Percentiles rank a stretch among this genome's conserved stretches.
Evolutionary conservation across 92 coral and sea anemone genomes (phyloP).

Genomic region (Phymanthus crucifer): DNA sequence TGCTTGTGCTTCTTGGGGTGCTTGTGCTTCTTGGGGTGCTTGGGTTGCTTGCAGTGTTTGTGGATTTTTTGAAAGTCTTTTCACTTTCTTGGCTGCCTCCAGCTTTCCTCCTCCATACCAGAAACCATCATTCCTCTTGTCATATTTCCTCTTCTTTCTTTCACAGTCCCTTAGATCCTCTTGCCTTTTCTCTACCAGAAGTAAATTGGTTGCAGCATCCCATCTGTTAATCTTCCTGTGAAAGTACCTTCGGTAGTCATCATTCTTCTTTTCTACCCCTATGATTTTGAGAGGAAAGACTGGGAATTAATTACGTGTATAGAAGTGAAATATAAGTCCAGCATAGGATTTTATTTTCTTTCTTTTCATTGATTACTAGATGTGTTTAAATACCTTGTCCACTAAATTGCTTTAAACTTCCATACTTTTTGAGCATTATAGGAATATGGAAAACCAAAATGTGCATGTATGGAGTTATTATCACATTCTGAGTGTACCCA

Average conservation of each 20-base stretch:
- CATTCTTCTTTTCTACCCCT: slow-evolving; percentile 37
- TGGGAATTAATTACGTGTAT: no score
- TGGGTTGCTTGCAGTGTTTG: neutral
- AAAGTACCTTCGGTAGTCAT: slow-evolving; percentile 23
- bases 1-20: neutral
- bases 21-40: neutral
- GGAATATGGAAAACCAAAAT: slow-evolving; percentile 37
- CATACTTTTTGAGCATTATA: slow-evolving; percentile 27
- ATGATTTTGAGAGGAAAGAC: neutral
- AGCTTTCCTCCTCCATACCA: slow-evolving; percentile 2
- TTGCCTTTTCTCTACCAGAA: slow-evolving; percentile 51
- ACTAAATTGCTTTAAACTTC: slow-evolving; percentile 37
- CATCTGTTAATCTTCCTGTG: slow-evolving; percentile 41
- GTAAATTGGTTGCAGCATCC: slow-evolving; percentile 47
- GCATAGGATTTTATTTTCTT: no score
- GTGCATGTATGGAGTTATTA: slow-evolving; percentile 60
- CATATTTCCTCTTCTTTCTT: no score
- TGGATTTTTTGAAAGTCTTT: slow-evolving; percentile 1
- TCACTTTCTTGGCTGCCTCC: slow-evolving; percentile 11
- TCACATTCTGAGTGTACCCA: slow-evolving; percentile 45
- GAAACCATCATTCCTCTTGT: no score
- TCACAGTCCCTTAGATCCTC: slow-evolving; percentile 27
- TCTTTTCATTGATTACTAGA: neutral
- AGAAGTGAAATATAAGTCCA: no score
- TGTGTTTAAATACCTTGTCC: slow-evolving; percentile 41